Evolutionary conservation across 1,140 invertebrate species (phyloP).

Genomic region (Eulimnadia texana): DNA sequence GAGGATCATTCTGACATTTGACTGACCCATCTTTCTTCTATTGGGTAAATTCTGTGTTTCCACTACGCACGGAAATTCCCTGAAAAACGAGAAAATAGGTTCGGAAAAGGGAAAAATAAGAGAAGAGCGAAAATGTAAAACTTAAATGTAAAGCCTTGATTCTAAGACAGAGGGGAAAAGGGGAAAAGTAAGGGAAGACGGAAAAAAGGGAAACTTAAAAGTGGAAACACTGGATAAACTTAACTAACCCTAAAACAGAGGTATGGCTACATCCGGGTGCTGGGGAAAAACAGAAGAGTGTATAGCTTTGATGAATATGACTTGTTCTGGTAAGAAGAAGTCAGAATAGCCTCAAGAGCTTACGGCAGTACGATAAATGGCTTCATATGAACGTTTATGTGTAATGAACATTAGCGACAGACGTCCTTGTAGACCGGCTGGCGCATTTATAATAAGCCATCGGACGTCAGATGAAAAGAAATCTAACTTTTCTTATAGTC

Average conservation of each 20-base stretch:
- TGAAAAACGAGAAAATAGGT: background rate
- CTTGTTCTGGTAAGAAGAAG: too few species aligned
- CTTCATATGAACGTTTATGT: background rate
- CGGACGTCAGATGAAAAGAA: background rate
- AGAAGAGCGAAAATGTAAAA: too few species aligned
- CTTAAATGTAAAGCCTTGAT: too few species aligned
- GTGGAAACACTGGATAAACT: background rate
- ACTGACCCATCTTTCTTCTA: too few species aligned
- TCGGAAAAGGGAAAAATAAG: background rate
- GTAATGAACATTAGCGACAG: background rate
- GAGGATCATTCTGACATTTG: too few species aligned
- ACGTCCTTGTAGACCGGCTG: background rate
- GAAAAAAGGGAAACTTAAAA: background rate
- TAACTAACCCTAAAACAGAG: background rate
- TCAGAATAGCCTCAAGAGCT: too few species aligned
- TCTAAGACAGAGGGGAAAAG: too few species aligned
- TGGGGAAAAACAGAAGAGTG: background rate
- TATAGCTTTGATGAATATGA: background rate
- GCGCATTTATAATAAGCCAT: background rate
- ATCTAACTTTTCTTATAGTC: background rate
- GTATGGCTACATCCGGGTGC: background rate
- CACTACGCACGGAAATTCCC: background rate
- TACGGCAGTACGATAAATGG: background rate
- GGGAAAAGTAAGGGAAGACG: background rate
- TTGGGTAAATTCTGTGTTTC: background rate